These are phyloP conservation scores for Rhabdophis nuchalis DNA, from an alignment of 2,797 vertebrate species.

Conservation along the genomic window DNA sequence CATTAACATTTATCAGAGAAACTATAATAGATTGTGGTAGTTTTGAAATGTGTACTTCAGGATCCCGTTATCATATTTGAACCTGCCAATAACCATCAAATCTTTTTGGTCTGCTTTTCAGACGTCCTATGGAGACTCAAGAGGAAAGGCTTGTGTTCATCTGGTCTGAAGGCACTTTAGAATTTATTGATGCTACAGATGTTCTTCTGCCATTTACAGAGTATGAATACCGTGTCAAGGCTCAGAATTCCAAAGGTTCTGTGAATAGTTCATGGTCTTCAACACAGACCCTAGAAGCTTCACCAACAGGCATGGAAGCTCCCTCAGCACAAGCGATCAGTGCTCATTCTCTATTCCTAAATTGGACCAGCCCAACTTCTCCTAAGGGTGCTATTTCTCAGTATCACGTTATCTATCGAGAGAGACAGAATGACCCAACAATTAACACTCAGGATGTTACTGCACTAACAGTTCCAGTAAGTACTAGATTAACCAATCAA, in stretches of 20 bases:
- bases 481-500: slow-evolving; percentile 40
- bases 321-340: slow-evolving; percentile 75
- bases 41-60: slow-evolving; percentile 20
- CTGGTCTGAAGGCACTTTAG: slow-evolving; percentile 80
- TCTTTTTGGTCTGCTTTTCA: slow-evolving; percentile 60
- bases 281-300: slow-evolving; percentile 76
- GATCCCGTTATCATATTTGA: neutral
- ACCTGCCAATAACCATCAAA: neutral
- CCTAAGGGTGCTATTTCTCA: slow-evolving; percentile 82
- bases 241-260: slow-evolving; percentile 79
- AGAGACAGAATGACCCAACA: slow-evolving; percentile 73
- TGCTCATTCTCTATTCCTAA: slow-evolving; percentile 72
- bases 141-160: slow-evolving; percentile 81
- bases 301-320: slow-evolving; percentile 74
- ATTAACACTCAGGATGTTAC: slow-evolving; percentile 69
- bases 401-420: slow-evolving; percentile 81
- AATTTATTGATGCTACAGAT: slow-evolving; percentile 79
- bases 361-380: slow-evolving; percentile 77
- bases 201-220: slow-evolving; percentile 77
- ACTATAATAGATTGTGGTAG: slow-evolving; percentile 11
- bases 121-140: slow-evolving; percentile 72
- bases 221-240: slow-evolving; percentile 80
- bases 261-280: slow-evolving; percentile 80
- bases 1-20: neutral
- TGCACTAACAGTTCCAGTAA: slow-evolving; percentile 84